Evolutionary conservation across 2,888 invertebrate species (phyloP).

Genomic region (Latheticus oryzae): DNA sequence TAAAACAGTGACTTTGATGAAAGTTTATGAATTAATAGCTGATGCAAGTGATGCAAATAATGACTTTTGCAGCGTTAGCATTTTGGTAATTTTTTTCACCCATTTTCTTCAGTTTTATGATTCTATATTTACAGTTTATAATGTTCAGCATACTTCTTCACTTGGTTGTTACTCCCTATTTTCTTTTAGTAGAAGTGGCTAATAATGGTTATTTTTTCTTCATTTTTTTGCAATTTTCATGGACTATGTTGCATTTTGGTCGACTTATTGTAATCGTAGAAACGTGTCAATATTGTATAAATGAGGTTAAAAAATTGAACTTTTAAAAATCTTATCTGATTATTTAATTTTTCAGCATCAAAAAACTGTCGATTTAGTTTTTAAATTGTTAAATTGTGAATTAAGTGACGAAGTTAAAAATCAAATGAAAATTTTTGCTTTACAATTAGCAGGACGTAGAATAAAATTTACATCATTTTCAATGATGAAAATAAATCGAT

Average conservation of each 20-base stretch:
- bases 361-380: constrained; percentile 16
- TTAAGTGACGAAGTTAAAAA: constrained; percentile 19
- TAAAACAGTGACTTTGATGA: constrained; percentile 8
- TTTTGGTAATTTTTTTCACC: constrained; percentile 21
- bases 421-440: constrained; percentile 23
- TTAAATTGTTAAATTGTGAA: constrained; percentile 1
- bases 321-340: neutral
- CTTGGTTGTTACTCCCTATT: constrained; percentile 20
- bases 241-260: constrained; percentile 20
- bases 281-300: constrained; percentile 16
- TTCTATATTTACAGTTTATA: constrained; percentile 25
- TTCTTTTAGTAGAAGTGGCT: constrained; percentile 9
- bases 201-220: constrained; percentile 17
- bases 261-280: constrained; percentile 22
- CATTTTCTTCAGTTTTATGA: neutral
- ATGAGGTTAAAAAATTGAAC: constrained; percentile 3
- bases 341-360: constrained; percentile 13
- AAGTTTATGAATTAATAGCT: constrained; percentile 12
- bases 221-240: constrained; percentile 17
- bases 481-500: constrained; percentile 24
- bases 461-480: constrained; percentile 19
- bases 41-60: constrained; percentile 11
- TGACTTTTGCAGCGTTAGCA: constrained; percentile 14
- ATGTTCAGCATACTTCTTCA: constrained; percentile 25
- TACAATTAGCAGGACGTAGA: constrained; percentile 14